Percentiles rank a stretch among this genome's conserved stretches.
Evolutionary conservation across 2,113 vertebrate species (phyloP).

Genomic region (Lagopus leucura): DNA sequence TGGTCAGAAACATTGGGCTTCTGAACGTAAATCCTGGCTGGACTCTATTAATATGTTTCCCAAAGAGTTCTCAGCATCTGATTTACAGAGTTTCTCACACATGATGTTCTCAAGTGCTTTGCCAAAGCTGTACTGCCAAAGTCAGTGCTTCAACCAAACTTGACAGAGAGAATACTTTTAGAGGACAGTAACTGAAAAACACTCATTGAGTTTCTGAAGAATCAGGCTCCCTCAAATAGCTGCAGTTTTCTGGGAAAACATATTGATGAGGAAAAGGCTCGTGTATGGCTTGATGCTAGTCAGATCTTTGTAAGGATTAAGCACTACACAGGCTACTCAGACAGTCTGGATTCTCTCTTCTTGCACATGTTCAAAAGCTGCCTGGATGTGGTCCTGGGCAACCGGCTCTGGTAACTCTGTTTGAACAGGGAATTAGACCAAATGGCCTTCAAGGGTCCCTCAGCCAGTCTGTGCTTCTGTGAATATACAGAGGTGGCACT

Average conservation of each 20-base stretch:
- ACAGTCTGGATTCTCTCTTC: background rate
- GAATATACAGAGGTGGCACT: background rate
- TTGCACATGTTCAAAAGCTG: background rate
- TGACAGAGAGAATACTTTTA: background rate
- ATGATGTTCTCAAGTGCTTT: background rate
- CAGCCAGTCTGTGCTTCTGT: background rate
- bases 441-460: background rate
- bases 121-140: background rate
- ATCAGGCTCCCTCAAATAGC: background rate
- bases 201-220: background rate
- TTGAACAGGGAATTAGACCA: background rate
- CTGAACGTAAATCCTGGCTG: background rate
- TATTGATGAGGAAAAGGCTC: background rate
- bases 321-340: background rate
- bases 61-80: background rate
- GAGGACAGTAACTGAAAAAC: background rate
- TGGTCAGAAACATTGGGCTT: background rate
- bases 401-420: background rate
- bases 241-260: background rate
- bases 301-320: background rate
- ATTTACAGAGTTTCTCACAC: background rate
- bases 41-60: slow-evolving; percentile 6
- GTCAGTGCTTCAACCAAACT: background rate
- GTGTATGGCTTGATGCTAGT: background rate
- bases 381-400: background rate